Percentiles rank a stretch among this genome's conserved stretches.
Evolutionary conservation across 2,113 vertebrate genomes (phyloP).

Genomic region (Philantomba maxwellii): DNA sequence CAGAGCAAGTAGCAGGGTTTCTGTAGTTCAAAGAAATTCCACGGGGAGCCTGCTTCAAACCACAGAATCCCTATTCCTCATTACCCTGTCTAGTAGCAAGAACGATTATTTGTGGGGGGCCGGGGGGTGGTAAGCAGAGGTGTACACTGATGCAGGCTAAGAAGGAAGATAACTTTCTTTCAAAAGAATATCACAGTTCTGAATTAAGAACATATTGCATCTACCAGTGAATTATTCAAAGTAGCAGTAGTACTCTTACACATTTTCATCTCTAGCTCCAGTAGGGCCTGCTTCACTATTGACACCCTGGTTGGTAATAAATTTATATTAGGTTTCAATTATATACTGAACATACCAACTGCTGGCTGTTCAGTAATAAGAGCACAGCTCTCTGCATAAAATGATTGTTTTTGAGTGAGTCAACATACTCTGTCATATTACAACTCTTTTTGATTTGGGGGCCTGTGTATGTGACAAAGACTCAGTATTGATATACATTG

Average conservation of each 20-base stretch:
- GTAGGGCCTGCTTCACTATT: neutral
- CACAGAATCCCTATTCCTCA: conserved; percentile 49
- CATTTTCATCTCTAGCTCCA: neutral
- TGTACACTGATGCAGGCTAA: neutral
- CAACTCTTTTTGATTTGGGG: neutral
- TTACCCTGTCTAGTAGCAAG: conserved; percentile 64
- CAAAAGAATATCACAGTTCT: neutral
- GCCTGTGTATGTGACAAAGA: neutral
- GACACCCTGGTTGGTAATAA: neutral
- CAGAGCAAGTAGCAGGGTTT: conserved; percentile 10
- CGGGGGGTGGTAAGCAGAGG: neutral
- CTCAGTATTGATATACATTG: neutral
- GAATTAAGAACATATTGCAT: neutral
- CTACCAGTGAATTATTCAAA: neutral
- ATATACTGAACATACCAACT: neutral
- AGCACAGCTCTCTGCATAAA: neutral
- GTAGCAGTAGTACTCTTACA: neutral
- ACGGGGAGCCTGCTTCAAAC: conserved; percentile 67
- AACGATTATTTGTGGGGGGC: neutral
- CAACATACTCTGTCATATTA: neutral
- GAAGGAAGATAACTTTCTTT: neutral
- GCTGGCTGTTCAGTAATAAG: neutral
- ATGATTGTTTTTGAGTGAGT: neutral
- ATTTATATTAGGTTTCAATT: neutral
- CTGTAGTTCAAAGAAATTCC: conserved; percentile 79